Conservation (phyloP, 2,113 vertebrate genomes). For the Calonectris borealis region DNA sequence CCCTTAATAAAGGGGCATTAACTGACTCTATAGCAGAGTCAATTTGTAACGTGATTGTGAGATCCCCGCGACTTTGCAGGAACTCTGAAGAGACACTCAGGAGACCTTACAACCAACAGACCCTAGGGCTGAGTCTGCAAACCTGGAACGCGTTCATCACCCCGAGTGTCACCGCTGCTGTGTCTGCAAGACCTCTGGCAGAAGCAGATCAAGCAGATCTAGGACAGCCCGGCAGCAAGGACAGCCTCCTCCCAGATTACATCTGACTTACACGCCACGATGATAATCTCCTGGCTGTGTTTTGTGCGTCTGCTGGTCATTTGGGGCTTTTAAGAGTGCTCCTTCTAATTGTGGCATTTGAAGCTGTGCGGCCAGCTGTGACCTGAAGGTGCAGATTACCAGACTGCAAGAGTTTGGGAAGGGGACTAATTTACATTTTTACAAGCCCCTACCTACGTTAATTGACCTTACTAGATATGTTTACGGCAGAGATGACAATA, state of each 20-base stretch:
- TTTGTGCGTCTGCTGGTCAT: too few relatives aligned
- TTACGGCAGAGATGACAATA: neutral
- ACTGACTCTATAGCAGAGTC: neutral
- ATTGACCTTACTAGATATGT: neutral
- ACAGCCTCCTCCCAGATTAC: neutral
- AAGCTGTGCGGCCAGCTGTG: neutral
- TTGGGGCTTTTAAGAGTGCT: neutral
- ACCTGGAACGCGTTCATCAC: neutral
- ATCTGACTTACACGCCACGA: accelerated
- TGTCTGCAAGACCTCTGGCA: neutral
- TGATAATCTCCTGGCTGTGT: neutral
- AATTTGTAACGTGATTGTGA: accelerated
- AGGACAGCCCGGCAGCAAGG: too few relatives aligned
- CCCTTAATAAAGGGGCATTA: too few relatives aligned
- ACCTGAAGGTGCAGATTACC: neutral
- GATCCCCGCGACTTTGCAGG: neutral
- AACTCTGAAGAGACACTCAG: neutral
- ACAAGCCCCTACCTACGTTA: neutral
- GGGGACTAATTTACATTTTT: neutral
- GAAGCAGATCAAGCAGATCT: too few relatives aligned
- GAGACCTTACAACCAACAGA: neutral
- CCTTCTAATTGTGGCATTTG: neutral
- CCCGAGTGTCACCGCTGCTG: accelerated
- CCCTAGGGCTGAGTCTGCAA: neutral
- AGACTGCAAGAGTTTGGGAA: neutral